Evolutionary conservation across 2,113 vertebrate species (phyloP).

Genomic region (Xiphophorus hellerii): DNA sequence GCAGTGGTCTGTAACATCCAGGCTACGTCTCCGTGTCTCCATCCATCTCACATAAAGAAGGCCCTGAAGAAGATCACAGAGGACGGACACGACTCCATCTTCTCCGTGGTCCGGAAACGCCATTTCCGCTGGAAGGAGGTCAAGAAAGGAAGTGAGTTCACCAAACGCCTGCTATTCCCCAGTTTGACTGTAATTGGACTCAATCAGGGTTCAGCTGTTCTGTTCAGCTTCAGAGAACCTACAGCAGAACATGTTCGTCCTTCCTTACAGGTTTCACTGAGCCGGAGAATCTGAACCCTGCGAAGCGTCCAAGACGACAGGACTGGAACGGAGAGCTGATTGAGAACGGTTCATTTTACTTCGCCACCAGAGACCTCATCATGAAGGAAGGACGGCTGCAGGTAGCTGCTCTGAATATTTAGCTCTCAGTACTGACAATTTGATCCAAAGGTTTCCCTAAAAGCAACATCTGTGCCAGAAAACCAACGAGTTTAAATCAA

Average conservation of each 20-base stretch:
- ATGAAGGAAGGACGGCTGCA: slow-evolving; percentile 78
- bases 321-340: slow-evolving; percentile 95
- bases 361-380: slow-evolving; percentile 85
- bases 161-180: background rate
- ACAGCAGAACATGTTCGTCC: background rate
- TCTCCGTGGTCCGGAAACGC: slow-evolving; percentile 91
- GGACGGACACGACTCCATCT: slow-evolving; percentile 87
- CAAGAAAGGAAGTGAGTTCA: slow-evolving; percentile 82
- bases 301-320: slow-evolving; percentile 86
- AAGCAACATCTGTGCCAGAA: too few species aligned
- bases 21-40: slow-evolving; percentile 94
- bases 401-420: slow-evolving; percentile 69
- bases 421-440: too few species aligned
- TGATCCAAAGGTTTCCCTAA: too few species aligned
- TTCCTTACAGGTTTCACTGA: slow-evolving; percentile 68
- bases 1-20: slow-evolving; percentile 93
- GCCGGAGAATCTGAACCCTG: slow-evolving; percentile 86
- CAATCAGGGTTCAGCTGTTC: background rate
- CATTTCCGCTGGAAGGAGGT: slow-evolving; percentile 95
- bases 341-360: slow-evolving; percentile 96
- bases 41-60: slow-evolving; percentile 86
- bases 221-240: background rate
- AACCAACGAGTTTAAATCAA: too few species aligned
- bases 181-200: too few species aligned
- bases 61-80: slow-evolving; percentile 83